phyloP scores from a whole-genome alignment of 2,888 invertebrate species.

The Leuctra nigra region DNA sequence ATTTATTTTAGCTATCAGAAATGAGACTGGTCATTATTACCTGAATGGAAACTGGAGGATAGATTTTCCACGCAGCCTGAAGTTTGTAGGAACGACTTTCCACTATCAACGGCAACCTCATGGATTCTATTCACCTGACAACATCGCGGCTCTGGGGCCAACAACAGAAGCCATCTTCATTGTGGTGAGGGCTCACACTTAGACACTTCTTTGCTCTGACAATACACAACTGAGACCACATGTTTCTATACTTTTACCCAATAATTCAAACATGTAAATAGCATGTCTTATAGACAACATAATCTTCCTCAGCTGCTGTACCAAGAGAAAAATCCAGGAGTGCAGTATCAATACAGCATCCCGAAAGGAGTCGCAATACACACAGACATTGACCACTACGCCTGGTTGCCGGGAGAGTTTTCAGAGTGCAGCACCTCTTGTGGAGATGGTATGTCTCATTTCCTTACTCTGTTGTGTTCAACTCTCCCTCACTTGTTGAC shows the following conservation, averaged over 20 bases:
- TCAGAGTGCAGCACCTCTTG: conserved; percentile 78
- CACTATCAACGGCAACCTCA: conserved; percentile 78
- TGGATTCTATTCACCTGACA: conserved; percentile 79
- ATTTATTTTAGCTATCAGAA: conserved; percentile 66
- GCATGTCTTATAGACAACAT: no score
- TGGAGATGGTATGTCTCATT: conserved; percentile 69
- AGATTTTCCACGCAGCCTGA: conserved; percentile 74
- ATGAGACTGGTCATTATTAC: conserved; percentile 75
- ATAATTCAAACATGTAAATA: no score
- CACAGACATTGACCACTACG: conserved; percentile 64
- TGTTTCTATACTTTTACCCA: no score
- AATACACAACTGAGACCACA: no score
- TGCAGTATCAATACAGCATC: conserved; percentile 85
- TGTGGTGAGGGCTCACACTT: conserved; percentile 52
- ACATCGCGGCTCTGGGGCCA: conserved; percentile 76
- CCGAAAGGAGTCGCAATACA: conserved; percentile 60
- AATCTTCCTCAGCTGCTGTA: conserved; percentile 70
- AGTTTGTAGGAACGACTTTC: conserved; percentile 79
- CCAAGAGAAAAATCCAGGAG: conserved; percentile 76
- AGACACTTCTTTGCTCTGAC: no score
- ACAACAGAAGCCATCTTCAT: conserved; percentile 84
- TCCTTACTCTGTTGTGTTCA: neutral
- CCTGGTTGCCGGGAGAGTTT: conserved; percentile 76
- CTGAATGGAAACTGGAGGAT: conserved; percentile 94
- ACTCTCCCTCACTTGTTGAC: no score